A percentile compares a stretch with the other conserved stretches of the same genome.
Conservation (phyloP, 2,888 invertebrate genomes). For the Scaptomyza tumidula region DNA sequence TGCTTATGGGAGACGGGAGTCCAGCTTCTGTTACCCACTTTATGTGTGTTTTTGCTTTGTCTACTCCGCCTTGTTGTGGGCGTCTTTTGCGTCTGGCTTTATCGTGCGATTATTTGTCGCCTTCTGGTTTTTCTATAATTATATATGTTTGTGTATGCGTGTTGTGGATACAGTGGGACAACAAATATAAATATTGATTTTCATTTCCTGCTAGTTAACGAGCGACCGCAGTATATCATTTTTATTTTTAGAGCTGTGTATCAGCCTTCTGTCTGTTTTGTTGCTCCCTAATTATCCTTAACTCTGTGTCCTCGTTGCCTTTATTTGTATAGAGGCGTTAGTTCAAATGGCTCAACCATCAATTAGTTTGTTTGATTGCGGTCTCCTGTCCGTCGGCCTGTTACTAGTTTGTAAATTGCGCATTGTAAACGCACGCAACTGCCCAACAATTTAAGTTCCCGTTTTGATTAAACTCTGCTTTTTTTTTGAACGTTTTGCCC, state of each 20-base stretch:
- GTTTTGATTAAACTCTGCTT: slow-evolving; percentile 24
- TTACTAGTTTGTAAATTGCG: slow-evolving; percentile 56
- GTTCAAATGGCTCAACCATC: slow-evolving; percentile 17
- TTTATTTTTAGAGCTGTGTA: not conserved
- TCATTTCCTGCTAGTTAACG: not conserved
- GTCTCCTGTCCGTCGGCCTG: slow-evolving; percentile 3
- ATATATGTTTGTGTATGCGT: not conserved
- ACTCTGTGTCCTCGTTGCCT: too few relatives aligned
- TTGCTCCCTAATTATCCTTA: not conserved
- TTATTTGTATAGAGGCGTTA: not conserved
- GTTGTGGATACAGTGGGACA: not conserved
- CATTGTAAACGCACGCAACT: slow-evolving; percentile 52
- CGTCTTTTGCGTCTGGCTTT: slow-evolving; percentile 6
- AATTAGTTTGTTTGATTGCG: slow-evolving; percentile 17
- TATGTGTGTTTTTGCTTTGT: too few relatives aligned
- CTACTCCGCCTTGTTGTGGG: slow-evolving; percentile 12
- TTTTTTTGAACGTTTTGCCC: not conserved
- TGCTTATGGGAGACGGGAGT: not conserved
- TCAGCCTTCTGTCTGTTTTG: not conserved
- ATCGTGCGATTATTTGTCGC: slow-evolving; percentile 8
- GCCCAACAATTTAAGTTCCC: slow-evolving; percentile 2
- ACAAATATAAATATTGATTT: not conserved
- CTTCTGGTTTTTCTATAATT: not conserved
- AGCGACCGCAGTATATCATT: not conserved
- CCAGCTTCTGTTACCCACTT: too few relatives aligned